phyloP scores from a whole-genome alignment of 2,888 invertebrate genomes.

The Acrobasis suavella region DNA sequence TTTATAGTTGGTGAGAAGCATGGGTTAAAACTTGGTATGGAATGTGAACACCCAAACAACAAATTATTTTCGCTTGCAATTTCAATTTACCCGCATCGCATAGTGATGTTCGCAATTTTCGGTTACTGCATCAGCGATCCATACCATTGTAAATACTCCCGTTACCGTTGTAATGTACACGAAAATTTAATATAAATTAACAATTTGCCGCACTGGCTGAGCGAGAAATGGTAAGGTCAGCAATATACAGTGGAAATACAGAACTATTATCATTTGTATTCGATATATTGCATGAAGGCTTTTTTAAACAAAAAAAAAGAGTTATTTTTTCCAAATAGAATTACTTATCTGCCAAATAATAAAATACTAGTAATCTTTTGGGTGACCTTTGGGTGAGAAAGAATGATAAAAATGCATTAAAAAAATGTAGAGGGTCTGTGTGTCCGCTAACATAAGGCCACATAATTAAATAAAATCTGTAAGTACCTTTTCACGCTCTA shows the following conservation, averaged over 20 bases:
- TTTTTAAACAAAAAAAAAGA: not conserved
- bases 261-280: slow-evolving; percentile 8
- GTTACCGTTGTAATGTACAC: not conserved
- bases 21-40: too few relatives aligned
- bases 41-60: too few relatives aligned
- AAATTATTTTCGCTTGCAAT: not conserved
- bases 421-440: too few relatives aligned
- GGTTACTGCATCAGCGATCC: not conserved
- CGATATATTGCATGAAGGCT: not conserved
- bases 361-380: too few relatives aligned
- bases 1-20: too few relatives aligned
- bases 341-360: too few relatives aligned
- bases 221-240: slow-evolving; percentile 12
- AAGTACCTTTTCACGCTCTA: too few relatives aligned
- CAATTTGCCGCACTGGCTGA: slow-evolving; percentile 10
- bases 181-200: slow-evolving; percentile 16
- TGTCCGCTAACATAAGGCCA: too few relatives aligned
- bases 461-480: too few relatives aligned
- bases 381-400: too few relatives aligned
- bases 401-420: too few relatives aligned
- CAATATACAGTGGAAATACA: slow-evolving; percentile 26
- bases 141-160: slow-evolving; percentile 11
- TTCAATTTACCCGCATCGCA: not conserved
- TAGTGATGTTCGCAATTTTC: not conserved
- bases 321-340: too few relatives aligned